phyloP scores from a whole-genome alignment of 2,888 invertebrate species.

The Celastrina argiolus region DNA sequence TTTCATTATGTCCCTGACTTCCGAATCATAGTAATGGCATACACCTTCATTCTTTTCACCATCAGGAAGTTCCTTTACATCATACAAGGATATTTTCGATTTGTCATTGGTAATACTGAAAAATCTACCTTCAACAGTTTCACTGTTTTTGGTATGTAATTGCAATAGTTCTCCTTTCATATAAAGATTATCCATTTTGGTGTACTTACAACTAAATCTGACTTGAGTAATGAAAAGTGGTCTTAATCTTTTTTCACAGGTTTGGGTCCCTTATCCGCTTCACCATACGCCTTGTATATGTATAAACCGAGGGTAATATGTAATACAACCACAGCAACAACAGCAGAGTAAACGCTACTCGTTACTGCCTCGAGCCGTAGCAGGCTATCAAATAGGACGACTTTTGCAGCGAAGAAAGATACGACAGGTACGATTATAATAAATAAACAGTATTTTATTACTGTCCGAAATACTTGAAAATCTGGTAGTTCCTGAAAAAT shows the following conservation, averaged over 20 bases:
- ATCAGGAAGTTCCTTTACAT: slow-evolving; percentile 59
- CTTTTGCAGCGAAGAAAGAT: slow-evolving; percentile 84
- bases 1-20: slow-evolving; percentile 64
- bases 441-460: slow-evolving; percentile 85
- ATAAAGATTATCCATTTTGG: slow-evolving; percentile 66
- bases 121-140: slow-evolving; percentile 66
- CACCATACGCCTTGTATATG: slow-evolving; percentile 87
- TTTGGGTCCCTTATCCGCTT: slow-evolving; percentile 61
- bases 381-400: slow-evolving; percentile 83
- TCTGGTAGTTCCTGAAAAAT: slow-evolving; percentile 80
- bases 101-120: slow-evolving; percentile 65
- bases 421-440: slow-evolving; percentile 86
- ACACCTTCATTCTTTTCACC: slow-evolving; percentile 54
- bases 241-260: slow-evolving; percentile 64
- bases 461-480: slow-evolving; percentile 84
- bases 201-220: slow-evolving; percentile 24
- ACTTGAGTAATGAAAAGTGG: slow-evolving; percentile 22
- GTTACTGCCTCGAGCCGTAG: slow-evolving; percentile 73
- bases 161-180: slow-evolving; percentile 71
- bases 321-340: slow-evolving; percentile 84
- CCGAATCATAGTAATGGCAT: slow-evolving; percentile 62
- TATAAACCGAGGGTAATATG: slow-evolving; percentile 88
- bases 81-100: slow-evolving; percentile 64
- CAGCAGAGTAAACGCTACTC: slow-evolving; percentile 88
- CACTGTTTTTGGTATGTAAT: slow-evolving; percentile 64